A percentile compares a stretch with the other conserved stretches of the same genome.
These are phyloP conservation scores for Heliconius sara DNA, from an alignment of 2,888 invertebrate species.

Conservation along the genomic window DNA sequence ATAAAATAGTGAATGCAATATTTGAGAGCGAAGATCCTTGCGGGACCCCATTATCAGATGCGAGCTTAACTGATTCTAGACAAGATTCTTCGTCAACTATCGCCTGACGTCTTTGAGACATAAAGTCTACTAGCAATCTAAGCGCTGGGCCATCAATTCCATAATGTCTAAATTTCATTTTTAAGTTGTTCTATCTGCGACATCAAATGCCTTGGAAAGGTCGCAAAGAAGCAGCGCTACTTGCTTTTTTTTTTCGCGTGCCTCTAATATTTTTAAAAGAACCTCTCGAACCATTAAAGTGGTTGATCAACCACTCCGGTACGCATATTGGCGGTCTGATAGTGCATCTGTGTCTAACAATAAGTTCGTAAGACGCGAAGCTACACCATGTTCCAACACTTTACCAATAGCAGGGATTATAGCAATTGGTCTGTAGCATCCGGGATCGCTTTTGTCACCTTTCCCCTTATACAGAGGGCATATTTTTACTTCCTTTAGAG, in stretches of 20 bases:
- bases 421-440: no score
- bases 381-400: not conserved
- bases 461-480: no score
- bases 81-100: not conserved
- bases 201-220: not conserved
- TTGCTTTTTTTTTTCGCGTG: constrained; percentile 6
- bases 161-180: not conserved
- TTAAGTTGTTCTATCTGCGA: not conserved
- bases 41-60: not conserved
- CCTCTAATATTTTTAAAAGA: not conserved
- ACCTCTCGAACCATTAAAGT: not conserved
- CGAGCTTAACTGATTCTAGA: not conserved
- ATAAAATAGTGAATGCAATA: not conserved
- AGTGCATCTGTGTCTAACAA: not conserved
- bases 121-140: not conserved
- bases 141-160: not conserved
- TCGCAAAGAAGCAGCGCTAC: not conserved
- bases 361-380: no score
- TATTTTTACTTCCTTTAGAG: no score
- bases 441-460: no score
- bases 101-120: not conserved
- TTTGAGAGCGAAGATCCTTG: not conserved
- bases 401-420: not conserved
- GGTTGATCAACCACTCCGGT: not conserved
- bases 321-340: not conserved